phyloP scores from a whole-genome alignment of 2,888 invertebrate genomes.

The Amaurobius ferox region DNA sequence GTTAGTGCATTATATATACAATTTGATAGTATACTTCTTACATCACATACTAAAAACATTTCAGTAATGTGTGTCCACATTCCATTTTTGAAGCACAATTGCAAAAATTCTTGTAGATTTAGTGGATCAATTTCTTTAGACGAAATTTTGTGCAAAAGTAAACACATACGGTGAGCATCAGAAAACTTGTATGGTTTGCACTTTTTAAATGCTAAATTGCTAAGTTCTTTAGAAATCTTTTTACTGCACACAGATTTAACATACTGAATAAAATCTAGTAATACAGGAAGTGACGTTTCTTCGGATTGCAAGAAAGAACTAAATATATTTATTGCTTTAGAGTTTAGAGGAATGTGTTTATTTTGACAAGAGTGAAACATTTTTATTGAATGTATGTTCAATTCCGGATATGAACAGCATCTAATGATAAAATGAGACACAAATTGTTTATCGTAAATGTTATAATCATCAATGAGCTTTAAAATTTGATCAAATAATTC shows the following conservation, averaged over 20 bases:
- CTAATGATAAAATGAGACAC: not conserved
- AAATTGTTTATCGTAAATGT: not conserved
- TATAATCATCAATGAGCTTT: not conserved
- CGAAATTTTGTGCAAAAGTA: not conserved
- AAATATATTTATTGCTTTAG: not conserved
- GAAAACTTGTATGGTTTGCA: not conserved
- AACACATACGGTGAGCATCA: not conserved
- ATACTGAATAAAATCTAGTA: not conserved
- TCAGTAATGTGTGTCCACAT: conserved; percentile 2
- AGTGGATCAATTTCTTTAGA: not conserved
- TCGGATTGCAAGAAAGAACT: not conserved
- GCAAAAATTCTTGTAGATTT: not conserved
- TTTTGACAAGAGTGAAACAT: not conserved
- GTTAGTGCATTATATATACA: not conserved
- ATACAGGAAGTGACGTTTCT: not conserved
- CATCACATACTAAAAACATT: not conserved
- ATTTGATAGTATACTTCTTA: not conserved
- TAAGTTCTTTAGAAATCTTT: not conserved
- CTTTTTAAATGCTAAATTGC: not conserved
- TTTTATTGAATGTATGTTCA: not conserved
- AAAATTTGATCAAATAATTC: not conserved
- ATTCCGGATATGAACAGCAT: not conserved
- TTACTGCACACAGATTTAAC: conserved; percentile 4
- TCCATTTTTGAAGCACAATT: not conserved
- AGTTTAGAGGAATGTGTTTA: not conserved